phyloP scores from a whole-genome alignment of 2,797 vertebrate species.

The Semaprochilodus insignis region DNA sequence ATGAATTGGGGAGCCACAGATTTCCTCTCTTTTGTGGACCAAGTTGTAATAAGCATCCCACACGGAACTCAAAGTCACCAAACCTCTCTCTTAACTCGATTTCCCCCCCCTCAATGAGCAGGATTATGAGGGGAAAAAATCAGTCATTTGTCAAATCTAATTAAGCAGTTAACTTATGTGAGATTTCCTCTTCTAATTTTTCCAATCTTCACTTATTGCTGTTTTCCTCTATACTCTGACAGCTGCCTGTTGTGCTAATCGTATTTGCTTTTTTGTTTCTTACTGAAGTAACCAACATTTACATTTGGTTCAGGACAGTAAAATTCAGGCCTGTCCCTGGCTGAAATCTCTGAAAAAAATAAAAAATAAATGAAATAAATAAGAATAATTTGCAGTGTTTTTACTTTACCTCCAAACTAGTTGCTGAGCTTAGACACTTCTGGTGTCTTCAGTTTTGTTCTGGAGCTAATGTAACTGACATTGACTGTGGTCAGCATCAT shows the following conservation, averaged over 20 bases:
- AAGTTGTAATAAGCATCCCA: conserved; percentile 77
- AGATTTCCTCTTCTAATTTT: conserved; percentile 64
- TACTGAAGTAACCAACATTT: background rate
- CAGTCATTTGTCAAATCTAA: conserved; percentile 66
- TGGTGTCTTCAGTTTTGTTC: too few species aligned
- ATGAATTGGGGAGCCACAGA: conserved; percentile 69
- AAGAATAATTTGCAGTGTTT: background rate
- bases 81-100: conserved; percentile 70
- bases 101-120: conserved; percentile 66
- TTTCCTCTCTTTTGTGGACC: conserved; percentile 73
- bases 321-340: background rate
- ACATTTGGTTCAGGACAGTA: background rate
- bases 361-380: too few species aligned
- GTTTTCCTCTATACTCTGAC: conserved; percentile 36
- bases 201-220: conserved; percentile 37
- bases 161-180: conserved; percentile 64
- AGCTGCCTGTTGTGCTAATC: conserved; percentile 8
- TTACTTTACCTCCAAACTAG: background rate
- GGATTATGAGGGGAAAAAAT: conserved; percentile 64
- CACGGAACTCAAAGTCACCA: conserved; percentile 71
- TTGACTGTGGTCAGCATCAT: background rate
- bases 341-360: background rate
- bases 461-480: background rate
- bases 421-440: too few species aligned
- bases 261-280: background rate